A percentile compares a stretch with the other conserved stretches of the same genome.
Evolutionary conservation across 2,797 vertebrate genomes (phyloP).

Genomic region (Okamejei kenojei): DNA sequence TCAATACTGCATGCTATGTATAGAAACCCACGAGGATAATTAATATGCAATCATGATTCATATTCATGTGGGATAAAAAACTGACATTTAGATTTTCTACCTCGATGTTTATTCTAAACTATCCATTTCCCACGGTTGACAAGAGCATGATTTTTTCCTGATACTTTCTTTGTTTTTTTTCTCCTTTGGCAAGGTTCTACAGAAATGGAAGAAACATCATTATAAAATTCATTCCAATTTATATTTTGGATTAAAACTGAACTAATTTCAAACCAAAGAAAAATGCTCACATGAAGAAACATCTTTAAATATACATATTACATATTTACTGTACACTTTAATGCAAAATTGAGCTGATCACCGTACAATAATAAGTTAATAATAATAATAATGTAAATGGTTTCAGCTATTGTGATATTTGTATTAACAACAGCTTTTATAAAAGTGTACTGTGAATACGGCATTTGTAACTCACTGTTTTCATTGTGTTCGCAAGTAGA

Average conservation of each 20-base stretch:
- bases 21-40: not conserved
- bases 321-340: not conserved
- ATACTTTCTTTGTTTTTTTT: not conserved
- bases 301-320: not conserved
- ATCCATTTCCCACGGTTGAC: not conserved
- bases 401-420: not conserved
- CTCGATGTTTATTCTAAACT: not conserved
- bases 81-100: not conserved
- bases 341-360: not conserved
- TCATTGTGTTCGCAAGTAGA: not conserved
- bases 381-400: not conserved
- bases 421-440: not conserved
- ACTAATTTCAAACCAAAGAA: not conserved
- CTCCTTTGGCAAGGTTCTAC: not conserved
- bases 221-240: not conserved
- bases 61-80: not conserved
- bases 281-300: not conserved
- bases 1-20: not conserved
- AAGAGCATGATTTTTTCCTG: not conserved
- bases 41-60: not conserved
- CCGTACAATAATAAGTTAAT: not conserved
- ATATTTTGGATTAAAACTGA: not conserved
- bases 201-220: conserved; percentile 3
- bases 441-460: not conserved
- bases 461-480: not conserved